Evolutionary conservation across 2,113 vertebrate genomes (phyloP), one percentile per base, ranked within the genome.

Genomic region (Sminthopsis crassicaudata): DNA sequence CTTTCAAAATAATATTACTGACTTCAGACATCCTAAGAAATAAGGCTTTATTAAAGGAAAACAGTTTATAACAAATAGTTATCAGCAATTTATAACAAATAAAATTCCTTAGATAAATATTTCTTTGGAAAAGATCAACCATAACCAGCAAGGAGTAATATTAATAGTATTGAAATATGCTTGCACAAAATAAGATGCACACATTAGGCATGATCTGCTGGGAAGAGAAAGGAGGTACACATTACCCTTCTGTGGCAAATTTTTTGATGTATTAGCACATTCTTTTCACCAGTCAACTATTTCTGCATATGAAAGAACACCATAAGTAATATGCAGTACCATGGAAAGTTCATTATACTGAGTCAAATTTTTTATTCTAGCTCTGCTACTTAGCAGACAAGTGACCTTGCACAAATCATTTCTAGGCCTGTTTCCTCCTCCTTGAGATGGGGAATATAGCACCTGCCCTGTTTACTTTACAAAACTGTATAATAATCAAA

Each of bases 1-100:
- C 94, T 24, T 96, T 94, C 53, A 95, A 46, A 92, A 95, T 95
- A 46, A 92, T 90, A 91, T 93, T 91, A 95, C 24, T 92, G 93
- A 93, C 89, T 96, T 94, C 48, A 95, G 0, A 90, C 0, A 95
- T 3, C 91, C 3, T 91, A 22, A 95, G 50, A 92, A 90, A 89
- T 60, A 1, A 94, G 1, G 90, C 9, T n/a, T n/a, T 97, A 93
- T 91, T 93, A 91, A 95, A 90, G 54, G 95, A 84, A 92, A 91
- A 91, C 7, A 84, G 2, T 24, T 46, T 90, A 46, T 95, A 93
- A 90, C 53, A 51, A 51, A 51, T 51, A 51, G 10, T 51, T 51
- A 51, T 51, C 50, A 51, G 10, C 10, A 51, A 51, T 51, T 51
- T 51, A 51, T 51, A 51, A 51, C 9, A 51, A 51, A 51, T 51